Evolutionary conservation across 1,140 invertebrate species (phyloP).

Genomic region (Radopholus similis): DNA sequence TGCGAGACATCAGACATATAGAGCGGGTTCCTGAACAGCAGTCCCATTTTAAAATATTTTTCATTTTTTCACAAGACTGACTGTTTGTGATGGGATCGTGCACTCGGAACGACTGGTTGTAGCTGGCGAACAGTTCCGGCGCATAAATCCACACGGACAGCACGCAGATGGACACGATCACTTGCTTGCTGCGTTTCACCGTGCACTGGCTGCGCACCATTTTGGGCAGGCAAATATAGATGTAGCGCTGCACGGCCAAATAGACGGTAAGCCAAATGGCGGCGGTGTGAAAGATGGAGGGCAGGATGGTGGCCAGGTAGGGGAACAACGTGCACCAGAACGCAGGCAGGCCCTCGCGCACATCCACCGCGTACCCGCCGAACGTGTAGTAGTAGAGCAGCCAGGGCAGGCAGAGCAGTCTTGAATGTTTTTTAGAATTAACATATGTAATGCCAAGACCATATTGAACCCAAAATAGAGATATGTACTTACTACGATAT

Average conservation of each 20-base stretch:
- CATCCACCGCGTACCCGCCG: conserved; percentile 47
- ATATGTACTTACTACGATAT: not conserved
- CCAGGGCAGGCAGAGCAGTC: conserved; percentile 62
- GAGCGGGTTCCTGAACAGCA: conserved; percentile 35
- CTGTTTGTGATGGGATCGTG: conserved; percentile 30
- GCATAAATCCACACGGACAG: conserved; percentile 51
- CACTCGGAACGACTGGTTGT: conserved; percentile 47
- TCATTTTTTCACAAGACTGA: conserved; percentile 26
- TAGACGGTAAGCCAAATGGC: conserved; percentile 55
- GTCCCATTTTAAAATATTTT: not conserved
- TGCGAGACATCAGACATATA: conserved; percentile 43
- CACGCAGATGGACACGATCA: conserved; percentile 51
- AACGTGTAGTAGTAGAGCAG: conserved; percentile 60
- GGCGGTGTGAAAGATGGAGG: conserved; percentile 56
- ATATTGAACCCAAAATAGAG: not conserved
- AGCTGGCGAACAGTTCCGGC: conserved; percentile 53
- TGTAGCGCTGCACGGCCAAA: conserved; percentile 55
- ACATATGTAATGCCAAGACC: no score
- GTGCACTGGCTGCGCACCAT: conserved; percentile 53
- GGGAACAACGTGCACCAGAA: conserved; percentile 57
- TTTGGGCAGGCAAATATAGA: conserved; percentile 58
- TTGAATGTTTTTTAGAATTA: conserved; percentile 62
- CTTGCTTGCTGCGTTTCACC: conserved; percentile 54
- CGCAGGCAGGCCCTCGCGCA: conserved; percentile 38
- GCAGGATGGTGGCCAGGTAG: conserved; percentile 53